Evolutionary conservation across 2,888 invertebrate species (phyloP).

Genomic region (Vanessa cardui): DNA sequence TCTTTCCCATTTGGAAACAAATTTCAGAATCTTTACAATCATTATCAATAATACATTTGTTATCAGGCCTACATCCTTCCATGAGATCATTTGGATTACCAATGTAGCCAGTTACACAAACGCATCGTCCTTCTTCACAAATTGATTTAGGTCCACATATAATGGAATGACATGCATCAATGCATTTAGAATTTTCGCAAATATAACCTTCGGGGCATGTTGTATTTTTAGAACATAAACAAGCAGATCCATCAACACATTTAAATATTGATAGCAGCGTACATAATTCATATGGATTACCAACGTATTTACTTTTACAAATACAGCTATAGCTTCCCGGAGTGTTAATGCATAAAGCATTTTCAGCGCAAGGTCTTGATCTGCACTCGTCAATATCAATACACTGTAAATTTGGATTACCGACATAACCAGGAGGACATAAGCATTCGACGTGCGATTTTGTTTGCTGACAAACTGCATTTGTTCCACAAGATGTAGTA

Average conservation of each 20-base stretch:
- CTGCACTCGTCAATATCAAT: constrained; percentile 92
- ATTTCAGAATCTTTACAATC: constrained; percentile 93
- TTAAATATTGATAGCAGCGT: constrained; percentile 86
- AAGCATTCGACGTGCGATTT: constrained; percentile 89
- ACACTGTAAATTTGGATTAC: constrained; percentile 94
- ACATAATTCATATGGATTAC: constrained; percentile 94
- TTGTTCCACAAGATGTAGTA: constrained; percentile 87
- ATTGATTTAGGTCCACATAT: constrained; percentile 91
- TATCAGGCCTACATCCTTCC: constrained; percentile 88
- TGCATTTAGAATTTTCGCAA: constrained; percentile 88
- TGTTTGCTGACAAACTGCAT: constrained; percentile 91
- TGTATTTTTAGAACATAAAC: constrained; percentile 86
- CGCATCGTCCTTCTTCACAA: constrained; percentile 90
- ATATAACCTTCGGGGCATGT: constrained; percentile 90
- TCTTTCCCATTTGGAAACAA: constrained; percentile 92
- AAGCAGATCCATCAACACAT: constrained; percentile 87
- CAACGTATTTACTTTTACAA: constrained; percentile 91
- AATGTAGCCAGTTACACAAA: constrained; percentile 89
- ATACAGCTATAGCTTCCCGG: constrained; percentile 94
- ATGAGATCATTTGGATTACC: constrained; percentile 88
- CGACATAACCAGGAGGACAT: constrained; percentile 91
- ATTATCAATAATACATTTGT: constrained; percentile 90
- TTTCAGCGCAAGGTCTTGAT: constrained; percentile 90
- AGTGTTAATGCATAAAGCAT: constrained; percentile 95
- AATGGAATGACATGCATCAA: constrained; percentile 89